Base-by-base conservation (phyloP, 2,113 vertebrate species). In the Mystacornis crossleyi region DNA sequence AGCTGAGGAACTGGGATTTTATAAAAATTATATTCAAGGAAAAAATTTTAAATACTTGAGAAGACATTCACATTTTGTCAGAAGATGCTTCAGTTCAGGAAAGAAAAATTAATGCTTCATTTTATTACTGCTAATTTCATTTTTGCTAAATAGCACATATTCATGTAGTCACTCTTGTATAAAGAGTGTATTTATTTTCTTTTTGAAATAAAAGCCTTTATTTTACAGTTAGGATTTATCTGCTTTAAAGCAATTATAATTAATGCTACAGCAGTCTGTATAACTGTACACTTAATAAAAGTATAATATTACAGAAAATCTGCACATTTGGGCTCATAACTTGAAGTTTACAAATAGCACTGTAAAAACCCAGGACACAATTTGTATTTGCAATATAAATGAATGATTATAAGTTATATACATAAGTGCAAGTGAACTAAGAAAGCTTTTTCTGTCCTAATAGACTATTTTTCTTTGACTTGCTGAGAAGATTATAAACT, bases 331-430 rank as follows among this genome's bases (percentile, higher is more conserved):
- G 31, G 90, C 47, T 55, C 85, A 80, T n/a, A 82, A 78, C 74
- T 91, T 94, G 95, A 86, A 84, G 80, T 89, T 95, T 97, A 96
- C 71, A 90, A 58, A 86, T 71, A 96, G 55, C n/a, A 89, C 50
- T 91, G 64, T 90, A 96, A 93, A 36, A 95, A 94, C 18, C 20
- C 50, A 89, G 80, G 83, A 64, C 71, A 73, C 54, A 84, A 90
- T 95, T 95, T 95, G 18, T 81, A 92, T 96, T 95, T 96, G 16
- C 54, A 81, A 81, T 71, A 66, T 45, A 84, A 89, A 70, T 58
- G 10, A 91, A 42, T 70, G 55, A 75, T 34, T 40, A 6, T 31
- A 82, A 40, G 28, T 86, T 83, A 96, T 73, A 94, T 89, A 70
- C 69, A 51, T 42, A 83, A 81, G 84, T 78, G 86, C 91, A 95